Conservation (phyloP, 2,797 vertebrate species). For the Thalassophryne amazonica region DNA sequence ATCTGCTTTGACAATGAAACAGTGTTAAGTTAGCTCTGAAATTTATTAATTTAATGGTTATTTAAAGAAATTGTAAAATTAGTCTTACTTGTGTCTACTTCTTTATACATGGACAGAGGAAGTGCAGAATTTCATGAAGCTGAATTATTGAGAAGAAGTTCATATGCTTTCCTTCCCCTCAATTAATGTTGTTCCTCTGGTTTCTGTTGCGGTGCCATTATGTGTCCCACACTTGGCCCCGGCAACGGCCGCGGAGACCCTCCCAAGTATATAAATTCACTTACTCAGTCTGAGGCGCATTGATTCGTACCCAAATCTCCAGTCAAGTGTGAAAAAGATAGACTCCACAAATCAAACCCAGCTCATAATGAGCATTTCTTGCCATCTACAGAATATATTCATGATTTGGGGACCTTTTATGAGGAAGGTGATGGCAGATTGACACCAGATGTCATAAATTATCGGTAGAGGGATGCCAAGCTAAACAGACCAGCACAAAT, state of each 20-base stretch:
- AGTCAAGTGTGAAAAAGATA: slow-evolving; percentile 61
- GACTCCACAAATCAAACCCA: slow-evolving; percentile 56
- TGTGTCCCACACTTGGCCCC: slow-evolving; percentile 53
- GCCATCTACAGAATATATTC: slow-evolving; percentile 69
- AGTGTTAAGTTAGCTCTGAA: too few species aligned
- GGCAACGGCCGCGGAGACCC: slow-evolving; percentile 47
- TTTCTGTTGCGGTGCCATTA: slow-evolving; percentile 49
- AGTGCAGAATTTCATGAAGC: slow-evolving; percentile 58
- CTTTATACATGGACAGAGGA: slow-evolving; percentile 32
- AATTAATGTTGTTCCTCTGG: slow-evolving; percentile 52
- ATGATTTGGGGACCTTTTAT: slow-evolving; percentile 79
- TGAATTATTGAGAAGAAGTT: slow-evolving; percentile 51
- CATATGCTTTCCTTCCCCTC: slow-evolving; percentile 20
- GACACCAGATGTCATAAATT: slow-evolving; percentile 97
- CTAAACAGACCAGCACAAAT: slow-evolving; percentile 93
- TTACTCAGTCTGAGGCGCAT: slow-evolving; percentile 52
- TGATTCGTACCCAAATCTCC: slow-evolving; percentile 62
- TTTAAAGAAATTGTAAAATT: too few species aligned
- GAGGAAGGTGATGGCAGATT: slow-evolving; percentile 90
- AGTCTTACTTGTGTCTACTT: slow-evolving; percentile 31
- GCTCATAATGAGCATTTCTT: slow-evolving; percentile 61
- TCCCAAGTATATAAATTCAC: slow-evolving; percentile 62
- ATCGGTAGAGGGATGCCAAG: slow-evolving; percentile 90
- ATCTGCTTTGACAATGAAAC: too few species aligned
- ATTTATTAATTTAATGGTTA: too few species aligned